Evolutionary conservation across 2,113 vertebrate species (phyloP).

Genomic region (Butastur rufipennis): DNA sequence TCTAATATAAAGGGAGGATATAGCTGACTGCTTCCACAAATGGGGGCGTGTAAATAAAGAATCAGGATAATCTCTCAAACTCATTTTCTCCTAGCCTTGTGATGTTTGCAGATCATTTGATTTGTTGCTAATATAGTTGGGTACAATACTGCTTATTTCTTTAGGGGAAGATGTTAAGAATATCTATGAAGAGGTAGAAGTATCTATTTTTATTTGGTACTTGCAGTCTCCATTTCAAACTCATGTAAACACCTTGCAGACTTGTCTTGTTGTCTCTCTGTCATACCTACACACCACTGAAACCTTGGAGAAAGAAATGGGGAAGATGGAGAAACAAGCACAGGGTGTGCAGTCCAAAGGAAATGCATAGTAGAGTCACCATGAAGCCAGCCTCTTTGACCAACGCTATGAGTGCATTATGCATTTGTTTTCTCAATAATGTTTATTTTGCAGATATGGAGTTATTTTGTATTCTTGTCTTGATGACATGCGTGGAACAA

Average conservation of each 20-base stretch:
- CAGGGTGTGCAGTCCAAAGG: background rate
- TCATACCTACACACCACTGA: background rate
- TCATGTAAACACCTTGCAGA: background rate
- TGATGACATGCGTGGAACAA: background rate
- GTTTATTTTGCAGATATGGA: background rate
- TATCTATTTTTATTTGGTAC: background rate
- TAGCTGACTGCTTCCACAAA: background rate
- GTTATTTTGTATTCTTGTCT: background rate
- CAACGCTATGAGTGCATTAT: rapidly evolving
- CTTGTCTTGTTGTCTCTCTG: background rate
- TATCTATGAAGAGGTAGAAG: background rate
- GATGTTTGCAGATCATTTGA: background rate
- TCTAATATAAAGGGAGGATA: constrained; percentile 37
- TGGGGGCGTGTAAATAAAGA: background rate
- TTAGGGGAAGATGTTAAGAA: background rate
- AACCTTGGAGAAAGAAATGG: background rate
- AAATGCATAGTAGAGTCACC: background rate
- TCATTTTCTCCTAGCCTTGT: background rate
- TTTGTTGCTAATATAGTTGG: background rate
- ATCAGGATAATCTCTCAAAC: background rate
- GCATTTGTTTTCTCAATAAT: background rate
- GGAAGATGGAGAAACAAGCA: background rate
- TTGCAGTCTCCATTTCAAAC: background rate
- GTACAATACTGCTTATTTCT: background rate
- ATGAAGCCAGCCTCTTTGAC: background rate